Evolutionary conservation across 2,888 invertebrate genomes (phyloP), one percentile per base, ranked within the genome.

Genomic region (Xiphydria camelus): DNA sequence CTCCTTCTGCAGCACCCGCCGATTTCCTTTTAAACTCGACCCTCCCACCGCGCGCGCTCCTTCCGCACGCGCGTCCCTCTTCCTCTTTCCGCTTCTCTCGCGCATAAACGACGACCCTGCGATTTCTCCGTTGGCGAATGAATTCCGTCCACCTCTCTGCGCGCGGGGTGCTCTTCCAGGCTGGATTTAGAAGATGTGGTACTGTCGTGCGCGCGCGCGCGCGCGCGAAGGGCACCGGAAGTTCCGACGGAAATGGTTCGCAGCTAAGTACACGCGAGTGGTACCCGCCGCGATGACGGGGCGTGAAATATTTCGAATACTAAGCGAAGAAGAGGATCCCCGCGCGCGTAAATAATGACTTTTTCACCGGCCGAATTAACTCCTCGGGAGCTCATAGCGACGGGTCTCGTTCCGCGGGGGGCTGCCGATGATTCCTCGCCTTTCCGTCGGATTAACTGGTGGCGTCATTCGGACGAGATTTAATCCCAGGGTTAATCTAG

Each of bases 391-490:
- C n/a, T n/a, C n/a, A n/a, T n/a, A n/a, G n/a, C n/a, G n/a, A n/a
- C n/a, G n/a, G n/a, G n/a, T n/a, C n/a, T n/a, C n/a, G n/a, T n/a
- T n/a, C n/a, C n/a, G n/a, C n/a, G n/a, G n/a, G n/a, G n/a, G n/a
- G n/a, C n/a, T n/a, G n/a, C n/a, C n/a, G n/a, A n/a, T n/a, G n/a
- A n/a, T n/a, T n/a, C n/a, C n/a, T n/a, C n/a, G n/a, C n/a, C n/a
- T n/a, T n/a, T n/a, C n/a, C 35, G 41, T 35, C 41, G 48, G 60
- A 57, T 63, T 55, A 60, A 47, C 62, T 61, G 61, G 64, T 66
- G 63, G 64, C 60, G 57, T 59, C 59, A 62, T 62, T 62, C 44
- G 38, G 19, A 38, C 17, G 40, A 50, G 33, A 49, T 44, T 47
- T 39, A 57, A 62, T 57, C 55, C 51, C 43, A 21, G 33, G 43